A percentile compares a stretch with the other conserved stretches of the same genome.
phyloP scores from a whole-genome alignment of 2,888 invertebrate species.

The Terebella lapidaria region DNA sequence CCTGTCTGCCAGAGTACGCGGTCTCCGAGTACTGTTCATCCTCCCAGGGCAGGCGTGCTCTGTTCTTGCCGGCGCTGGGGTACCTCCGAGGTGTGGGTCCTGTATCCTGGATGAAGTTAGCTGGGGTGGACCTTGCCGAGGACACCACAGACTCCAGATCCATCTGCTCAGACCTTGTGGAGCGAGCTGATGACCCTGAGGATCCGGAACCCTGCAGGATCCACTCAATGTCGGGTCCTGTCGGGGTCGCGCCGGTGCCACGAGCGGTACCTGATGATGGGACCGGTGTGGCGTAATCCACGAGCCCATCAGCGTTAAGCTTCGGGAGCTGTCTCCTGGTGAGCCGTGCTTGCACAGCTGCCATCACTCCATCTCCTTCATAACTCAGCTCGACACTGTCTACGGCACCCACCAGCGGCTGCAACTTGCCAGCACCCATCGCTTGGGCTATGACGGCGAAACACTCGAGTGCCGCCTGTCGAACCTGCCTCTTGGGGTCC shows the following conservation, averaged over 20 bases:
- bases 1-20: too few species aligned
- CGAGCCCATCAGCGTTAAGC: conserved; percentile 65
- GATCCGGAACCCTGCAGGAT: conserved; percentile 59
- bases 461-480: conserved; percentile 74
- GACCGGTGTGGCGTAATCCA: conserved; percentile 70
- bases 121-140: conserved; percentile 22
- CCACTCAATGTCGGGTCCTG: conserved; percentile 71
- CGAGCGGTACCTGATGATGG: conserved; percentile 51
- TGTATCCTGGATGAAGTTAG: conserved; percentile 27
- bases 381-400: conserved; percentile 52
- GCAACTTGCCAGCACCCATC: conserved; percentile 59
- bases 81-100: conserved; percentile 35
- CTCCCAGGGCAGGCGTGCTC: conserved; percentile 50
- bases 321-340: conserved; percentile 70
- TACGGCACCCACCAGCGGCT: conserved; percentile 59
- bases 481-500: conserved; percentile 69
- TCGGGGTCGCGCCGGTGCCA: conserved; percentile 30
- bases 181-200: conserved; percentile 32
- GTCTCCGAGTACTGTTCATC: conserved; percentile 25
- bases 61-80: conserved; percentile 44
- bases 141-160: conserved; percentile 38
- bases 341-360: conserved; percentile 70
- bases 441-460: conserved; percentile 74
- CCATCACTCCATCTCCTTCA: conserved; percentile 56
- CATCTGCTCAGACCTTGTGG: conserved; percentile 34